phyloP scores from a whole-genome alignment of 2,113 vertebrate genomes.

The Rafetus swinhoei region DNA sequence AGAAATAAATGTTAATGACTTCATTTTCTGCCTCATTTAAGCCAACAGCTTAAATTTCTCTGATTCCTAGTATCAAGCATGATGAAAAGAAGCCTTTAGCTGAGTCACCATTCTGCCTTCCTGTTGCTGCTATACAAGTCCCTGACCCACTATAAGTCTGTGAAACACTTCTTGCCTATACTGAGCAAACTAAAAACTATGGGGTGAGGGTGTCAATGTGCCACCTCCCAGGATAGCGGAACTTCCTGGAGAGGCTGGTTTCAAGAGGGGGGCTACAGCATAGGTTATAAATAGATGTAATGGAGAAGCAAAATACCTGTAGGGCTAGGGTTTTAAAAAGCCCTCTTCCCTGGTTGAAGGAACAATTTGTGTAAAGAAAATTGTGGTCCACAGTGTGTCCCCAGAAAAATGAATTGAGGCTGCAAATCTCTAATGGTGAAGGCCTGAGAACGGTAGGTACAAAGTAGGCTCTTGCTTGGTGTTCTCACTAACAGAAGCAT shows the following conservation, averaged over 20 bases:
- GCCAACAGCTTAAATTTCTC: neutral
- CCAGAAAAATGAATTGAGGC: neutral
- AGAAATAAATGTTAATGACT: neutral
- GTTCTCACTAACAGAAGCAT: no score
- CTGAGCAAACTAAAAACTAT: neutral
- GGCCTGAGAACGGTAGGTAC: conserved; percentile 52
- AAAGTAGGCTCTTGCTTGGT: neutral
- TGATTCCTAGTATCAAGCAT: conserved; percentile 22
- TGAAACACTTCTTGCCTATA: neutral
- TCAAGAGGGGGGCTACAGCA: neutral
- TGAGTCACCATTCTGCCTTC: neutral
- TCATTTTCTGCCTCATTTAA: conserved; percentile 26
- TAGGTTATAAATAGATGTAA: rapidly evolving
- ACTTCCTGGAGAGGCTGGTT: neutral
- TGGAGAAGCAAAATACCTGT: neutral
- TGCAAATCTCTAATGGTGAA: neutral
- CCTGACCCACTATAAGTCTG: neutral
- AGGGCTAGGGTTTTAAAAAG: neutral
- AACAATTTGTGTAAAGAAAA: neutral
- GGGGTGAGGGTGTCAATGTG: neutral
- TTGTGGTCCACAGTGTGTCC: neutral
- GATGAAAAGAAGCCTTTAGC: conserved; percentile 32
- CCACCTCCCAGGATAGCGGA: neutral
- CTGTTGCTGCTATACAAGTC: neutral
- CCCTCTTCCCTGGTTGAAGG: neutral